Conservation (phyloP, 2,113 vertebrate species). For the Pteronura brasiliensis region DNA sequence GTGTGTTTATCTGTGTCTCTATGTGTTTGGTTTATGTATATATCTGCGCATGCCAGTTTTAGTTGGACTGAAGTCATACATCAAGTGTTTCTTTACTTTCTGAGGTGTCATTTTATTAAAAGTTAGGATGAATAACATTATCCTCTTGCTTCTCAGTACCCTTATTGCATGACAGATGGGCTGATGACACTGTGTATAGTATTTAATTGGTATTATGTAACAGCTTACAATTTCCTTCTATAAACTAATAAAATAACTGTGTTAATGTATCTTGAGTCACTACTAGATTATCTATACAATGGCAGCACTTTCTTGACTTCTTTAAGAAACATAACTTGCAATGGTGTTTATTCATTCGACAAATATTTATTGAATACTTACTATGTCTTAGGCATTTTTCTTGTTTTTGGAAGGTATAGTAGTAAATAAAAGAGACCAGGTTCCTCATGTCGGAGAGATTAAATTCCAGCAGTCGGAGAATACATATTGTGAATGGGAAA, state of each 20-base stretch:
- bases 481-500: neutral
- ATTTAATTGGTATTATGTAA: neutral
- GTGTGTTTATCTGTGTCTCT: accelerated
- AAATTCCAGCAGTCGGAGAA: neutral
- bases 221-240: neutral
- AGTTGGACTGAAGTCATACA: neutral
- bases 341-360: neutral
- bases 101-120: neutral
- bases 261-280: neutral
- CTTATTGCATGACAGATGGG: neutral
- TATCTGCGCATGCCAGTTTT: neutral
- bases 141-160: neutral
- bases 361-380: neutral
- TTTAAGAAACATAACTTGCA: neutral
- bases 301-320: neutral
- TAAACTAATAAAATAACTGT: neutral
- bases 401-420: neutral
- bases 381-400: neutral
- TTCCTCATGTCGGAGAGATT: neutral
- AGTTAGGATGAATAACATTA: neutral
- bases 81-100: neutral
- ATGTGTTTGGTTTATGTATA: neutral
- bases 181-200: neutral
- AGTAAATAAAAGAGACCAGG: neutral
- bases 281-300: neutral